Evolutionary conservation across 1,140 invertebrate genomes (phyloP), one percentile per base, ranked within the genome.

Genomic region (Drosophila arizonae): DNA sequence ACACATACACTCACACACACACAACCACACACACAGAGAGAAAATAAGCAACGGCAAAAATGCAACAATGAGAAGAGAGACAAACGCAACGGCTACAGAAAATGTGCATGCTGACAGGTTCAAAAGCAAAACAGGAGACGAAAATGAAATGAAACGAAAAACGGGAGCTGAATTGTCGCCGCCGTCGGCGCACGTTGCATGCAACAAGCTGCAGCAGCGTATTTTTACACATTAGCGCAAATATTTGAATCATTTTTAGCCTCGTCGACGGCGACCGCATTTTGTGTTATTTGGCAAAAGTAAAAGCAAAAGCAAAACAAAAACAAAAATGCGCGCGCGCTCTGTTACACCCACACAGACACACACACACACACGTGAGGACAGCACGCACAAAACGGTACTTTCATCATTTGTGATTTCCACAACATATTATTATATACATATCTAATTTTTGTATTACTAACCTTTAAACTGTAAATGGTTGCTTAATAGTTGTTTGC

Each of bases 201-300:
- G 84, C 82, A 86, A 86, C 82, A 86, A 86, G 82, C 82, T 70
- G 82, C 79, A 76, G 30, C 50, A 48, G 61, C 33, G 58, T 87
- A 86, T 85, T 81, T 81, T 81, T 86, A 79, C 68, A 41, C 81
- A 80, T 77, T 75, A 61, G 71, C 78, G 64, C 68, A 86, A 79
- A 77, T 67, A 81, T 87, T 79, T 81, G 33, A 86, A 62, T 50
- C 57, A 81, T 86, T 86, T 81, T 67, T 51, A 45, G 36, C 39
- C 43, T 50, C 41, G 33, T 28, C 36, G 70, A 45, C 76, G 76
- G 55, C 76, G 76, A 60, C 76, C 76, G 76, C 76, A 78, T 72
- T 78, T 72, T 58, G 30, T 68, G 50, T 72, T 72, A 67, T 76
- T 72, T 76, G 67, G 70, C 63, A 66, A 58, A 72, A 72, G 55